phyloP scores from a whole-genome alignment of 1,140 invertebrate genomes.

The Drosophila gunungcola region DNA sequence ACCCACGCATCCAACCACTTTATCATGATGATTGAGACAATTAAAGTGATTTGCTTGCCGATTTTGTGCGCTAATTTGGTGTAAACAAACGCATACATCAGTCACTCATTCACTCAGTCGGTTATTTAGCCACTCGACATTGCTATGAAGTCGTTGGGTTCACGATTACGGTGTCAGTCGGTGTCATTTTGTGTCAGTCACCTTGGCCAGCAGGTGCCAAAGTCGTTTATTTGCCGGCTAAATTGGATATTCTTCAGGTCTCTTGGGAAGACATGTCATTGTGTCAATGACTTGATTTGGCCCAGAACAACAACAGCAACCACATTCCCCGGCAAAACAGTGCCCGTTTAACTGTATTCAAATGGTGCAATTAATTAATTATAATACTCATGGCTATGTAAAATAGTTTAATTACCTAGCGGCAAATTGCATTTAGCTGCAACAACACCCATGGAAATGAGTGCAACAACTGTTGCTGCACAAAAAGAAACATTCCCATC shows the following conservation, averaged over 20 bases:
- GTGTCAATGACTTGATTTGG: slow-evolving; percentile 53
- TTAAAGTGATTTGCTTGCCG: slow-evolving; percentile 63
- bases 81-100: slow-evolving; percentile 53
- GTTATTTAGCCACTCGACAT: not conserved
- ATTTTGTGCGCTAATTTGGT: slow-evolving; percentile 76
- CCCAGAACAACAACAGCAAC: slow-evolving; percentile 3
- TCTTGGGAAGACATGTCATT: slow-evolving; percentile 31
- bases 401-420: slow-evolving; percentile 51
- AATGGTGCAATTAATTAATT: slow-evolving; percentile 42
- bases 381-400: slow-evolving; percentile 24
- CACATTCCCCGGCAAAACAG: not conserved
- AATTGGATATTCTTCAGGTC: slow-evolving; percentile 17
- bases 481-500: not conserved
- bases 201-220: slow-evolving; percentile 48
- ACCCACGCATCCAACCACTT: slow-evolving; percentile 29
- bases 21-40: slow-evolving; percentile 55
- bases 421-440: slow-evolving; percentile 74
- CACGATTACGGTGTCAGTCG: slow-evolving; percentile 27
- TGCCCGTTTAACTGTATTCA: slow-evolving; percentile 11
- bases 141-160: slow-evolving; percentile 25
- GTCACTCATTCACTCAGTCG: slow-evolving; percentile 14
- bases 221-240: slow-evolving; percentile 14
- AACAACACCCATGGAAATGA: slow-evolving; percentile 62
- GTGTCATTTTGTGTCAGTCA: slow-evolving; percentile 60
- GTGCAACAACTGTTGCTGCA: slow-evolving; percentile 18